phyloP scores from a whole-genome alignment of 2,113 vertebrate species.

The Onychostoma macrolepis region DNA sequence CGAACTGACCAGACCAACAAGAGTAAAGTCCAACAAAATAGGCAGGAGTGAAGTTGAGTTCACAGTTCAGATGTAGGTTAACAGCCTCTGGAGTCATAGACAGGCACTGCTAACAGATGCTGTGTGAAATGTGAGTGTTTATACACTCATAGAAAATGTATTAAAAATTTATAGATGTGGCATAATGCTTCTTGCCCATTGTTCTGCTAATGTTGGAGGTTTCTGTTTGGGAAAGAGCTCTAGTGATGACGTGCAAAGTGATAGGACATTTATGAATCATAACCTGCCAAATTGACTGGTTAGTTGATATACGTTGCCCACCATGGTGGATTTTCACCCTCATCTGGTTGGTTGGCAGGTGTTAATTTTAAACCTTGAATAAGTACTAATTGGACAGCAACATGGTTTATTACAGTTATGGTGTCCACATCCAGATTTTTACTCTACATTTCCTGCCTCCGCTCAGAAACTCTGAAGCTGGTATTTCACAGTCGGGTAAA shows the following conservation, averaged over 20 bases:
- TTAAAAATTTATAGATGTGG: background rate
- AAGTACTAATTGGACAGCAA: background rate
- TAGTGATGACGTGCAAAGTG: background rate
- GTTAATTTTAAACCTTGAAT: background rate
- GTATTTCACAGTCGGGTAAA: slow-evolving; percentile 60
- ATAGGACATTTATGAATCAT: background rate
- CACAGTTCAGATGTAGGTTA: no score
- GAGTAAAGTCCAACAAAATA: no score
- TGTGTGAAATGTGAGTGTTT: background rate
- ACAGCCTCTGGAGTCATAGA: no score
- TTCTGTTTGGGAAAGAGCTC: background rate
- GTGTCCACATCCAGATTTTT: background rate
- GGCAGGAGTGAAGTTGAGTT: no score
- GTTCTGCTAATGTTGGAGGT: background rate
- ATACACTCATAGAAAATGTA: background rate
- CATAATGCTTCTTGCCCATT: background rate
- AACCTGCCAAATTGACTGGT: background rate
- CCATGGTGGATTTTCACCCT: background rate
- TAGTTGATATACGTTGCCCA: background rate
- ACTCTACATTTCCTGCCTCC: slow-evolving; percentile 22
- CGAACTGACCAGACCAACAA: no score
- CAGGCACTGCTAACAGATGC: no score
- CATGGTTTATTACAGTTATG: background rate
- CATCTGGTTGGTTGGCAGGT: background rate
- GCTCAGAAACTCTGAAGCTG: slow-evolving; percentile 50